phyloP scores from a whole-genome alignment of 1,140 invertebrate species.

The Pachyrhynchus sulphureomaculatus region DNA sequence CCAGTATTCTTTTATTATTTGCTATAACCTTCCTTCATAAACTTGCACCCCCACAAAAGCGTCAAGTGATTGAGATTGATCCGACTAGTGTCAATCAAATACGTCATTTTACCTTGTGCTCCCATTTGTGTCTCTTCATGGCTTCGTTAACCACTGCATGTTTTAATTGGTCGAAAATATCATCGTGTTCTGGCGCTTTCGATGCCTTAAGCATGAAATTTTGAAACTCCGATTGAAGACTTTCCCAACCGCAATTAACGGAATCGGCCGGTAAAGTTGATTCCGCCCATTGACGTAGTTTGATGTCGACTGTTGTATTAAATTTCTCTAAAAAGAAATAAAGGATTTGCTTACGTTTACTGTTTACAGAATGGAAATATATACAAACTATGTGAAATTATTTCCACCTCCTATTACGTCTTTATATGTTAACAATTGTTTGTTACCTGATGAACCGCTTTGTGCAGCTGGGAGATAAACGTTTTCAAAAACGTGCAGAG shows the following conservation, averaged over 20 bases:
- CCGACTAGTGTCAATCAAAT: too few species aligned
- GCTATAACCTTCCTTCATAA: too few species aligned
- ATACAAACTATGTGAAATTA: too few species aligned
- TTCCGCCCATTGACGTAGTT: slow-evolving; percentile 94
- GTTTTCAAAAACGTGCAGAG: slow-evolving; percentile 87
- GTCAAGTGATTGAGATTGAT: too few species aligned
- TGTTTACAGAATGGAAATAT: too few species aligned
- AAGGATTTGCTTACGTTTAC: too few species aligned
- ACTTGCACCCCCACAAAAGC: too few species aligned
- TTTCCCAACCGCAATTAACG: slow-evolving; percentile 82
- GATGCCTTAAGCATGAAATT: slow-evolving; percentile 76
- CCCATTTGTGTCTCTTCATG: slow-evolving; percentile 87
- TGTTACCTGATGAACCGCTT: slow-evolving; percentile 65
- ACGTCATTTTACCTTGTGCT: slow-evolving; percentile 74
- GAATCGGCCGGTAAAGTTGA: slow-evolving; percentile 80
- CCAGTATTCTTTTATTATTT: too few species aligned
- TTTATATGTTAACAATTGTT: too few species aligned
- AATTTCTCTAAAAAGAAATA: slow-evolving; percentile 76
- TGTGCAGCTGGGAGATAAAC: slow-evolving; percentile 94
- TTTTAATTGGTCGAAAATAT: slow-evolving; percentile 90
- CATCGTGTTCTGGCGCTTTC: slow-evolving; percentile 74
- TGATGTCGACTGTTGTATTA: slow-evolving; percentile 96
- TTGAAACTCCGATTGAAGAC: slow-evolving; percentile 82
- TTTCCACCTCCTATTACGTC: too few species aligned
- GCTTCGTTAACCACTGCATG: slow-evolving; percentile 84